Evolutionary conservation across 2,113 vertebrate genomes (phyloP).

Genomic region (Triplophysa tibetana): DNA sequence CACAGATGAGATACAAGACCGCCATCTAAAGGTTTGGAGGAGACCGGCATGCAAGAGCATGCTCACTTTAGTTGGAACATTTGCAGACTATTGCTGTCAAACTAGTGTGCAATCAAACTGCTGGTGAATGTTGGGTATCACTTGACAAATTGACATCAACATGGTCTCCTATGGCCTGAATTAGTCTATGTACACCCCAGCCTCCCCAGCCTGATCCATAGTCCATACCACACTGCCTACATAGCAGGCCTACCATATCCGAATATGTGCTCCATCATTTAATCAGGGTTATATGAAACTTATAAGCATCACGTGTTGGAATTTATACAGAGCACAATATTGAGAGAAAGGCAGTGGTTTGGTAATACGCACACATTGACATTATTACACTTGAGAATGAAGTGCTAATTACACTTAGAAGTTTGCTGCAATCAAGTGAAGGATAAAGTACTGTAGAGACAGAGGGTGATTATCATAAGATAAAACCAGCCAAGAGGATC

Average conservation of each 20-base stretch:
- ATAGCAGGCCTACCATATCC: constrained; percentile 37
- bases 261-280: not conserved
- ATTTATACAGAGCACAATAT: too few relatives aligned
- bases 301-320: too few relatives aligned
- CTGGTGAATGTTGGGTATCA: not conserved
- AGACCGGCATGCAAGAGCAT: not conserved
- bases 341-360: too few relatives aligned
- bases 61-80: not conserved
- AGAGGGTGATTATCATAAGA: too few relatives aligned
- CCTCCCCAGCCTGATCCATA: not conserved
- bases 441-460: too few relatives aligned
- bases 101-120: not conserved
- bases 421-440: too few relatives aligned
- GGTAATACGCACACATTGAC: too few relatives aligned
- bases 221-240: constrained; percentile 24
- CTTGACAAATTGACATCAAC: constrained; percentile 26
- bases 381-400: too few relatives aligned
- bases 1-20: constrained; percentile 55
- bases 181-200: not conserved
- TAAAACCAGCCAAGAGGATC: too few relatives aligned
- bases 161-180: constrained; percentile 17
- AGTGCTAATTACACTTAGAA: too few relatives aligned
- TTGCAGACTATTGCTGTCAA: not conserved
- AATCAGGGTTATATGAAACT: too few relatives aligned
- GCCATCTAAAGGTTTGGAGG: constrained; percentile 65